Conservation (phyloP, 2,797 vertebrate species). For the Betta splendens region DNA sequence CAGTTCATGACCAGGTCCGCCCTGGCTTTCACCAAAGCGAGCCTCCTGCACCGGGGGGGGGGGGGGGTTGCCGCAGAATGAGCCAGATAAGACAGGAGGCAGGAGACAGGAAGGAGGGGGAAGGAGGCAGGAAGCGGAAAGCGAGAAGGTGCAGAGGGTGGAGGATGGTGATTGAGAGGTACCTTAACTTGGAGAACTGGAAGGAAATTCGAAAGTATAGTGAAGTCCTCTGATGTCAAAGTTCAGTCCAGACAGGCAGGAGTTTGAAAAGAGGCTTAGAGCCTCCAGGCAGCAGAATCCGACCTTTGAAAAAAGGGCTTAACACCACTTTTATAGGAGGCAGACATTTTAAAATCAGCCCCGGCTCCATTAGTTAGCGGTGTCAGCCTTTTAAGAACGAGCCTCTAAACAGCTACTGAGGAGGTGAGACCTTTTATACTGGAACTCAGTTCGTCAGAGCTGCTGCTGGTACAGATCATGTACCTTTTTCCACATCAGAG, state of each 20-base stretch:
- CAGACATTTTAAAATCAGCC: slow-evolving; percentile 60
- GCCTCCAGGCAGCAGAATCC: slow-evolving; percentile 33
- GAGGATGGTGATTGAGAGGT: slow-evolving; percentile 51
- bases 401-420: slow-evolving; percentile 49
- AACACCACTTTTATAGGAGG: slow-evolving; percentile 50
- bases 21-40: slow-evolving; percentile 51
- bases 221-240: slow-evolving; percentile 52
- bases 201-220: slow-evolving; percentile 34
- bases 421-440: slow-evolving; percentile 56
- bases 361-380: slow-evolving; percentile 48
- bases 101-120: slow-evolving; percentile 17
- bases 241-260: slow-evolving; percentile 55
- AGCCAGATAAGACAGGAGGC: slow-evolving; percentile 43
- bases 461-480: slow-evolving; percentile 38
- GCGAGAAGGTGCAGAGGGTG: slow-evolving; percentile 30
- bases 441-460: slow-evolving; percentile 54
- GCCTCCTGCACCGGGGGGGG: slow-evolving; percentile 42
- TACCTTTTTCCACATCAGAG: slow-evolving; percentile 53
- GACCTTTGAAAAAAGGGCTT: slow-evolving; percentile 47
- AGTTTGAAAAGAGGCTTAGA: slow-evolving; percentile 43
- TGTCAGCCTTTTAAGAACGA: slow-evolving; percentile 61
- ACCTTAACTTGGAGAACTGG: slow-evolving; percentile 36
- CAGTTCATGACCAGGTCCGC: slow-evolving; percentile 51
- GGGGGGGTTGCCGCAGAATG: slow-evolving; percentile 24
- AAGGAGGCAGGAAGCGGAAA: slow-evolving; percentile 21